Base-by-base conservation (phyloP, 2,888 invertebrate species). In the Lithosia quadra region DNA sequence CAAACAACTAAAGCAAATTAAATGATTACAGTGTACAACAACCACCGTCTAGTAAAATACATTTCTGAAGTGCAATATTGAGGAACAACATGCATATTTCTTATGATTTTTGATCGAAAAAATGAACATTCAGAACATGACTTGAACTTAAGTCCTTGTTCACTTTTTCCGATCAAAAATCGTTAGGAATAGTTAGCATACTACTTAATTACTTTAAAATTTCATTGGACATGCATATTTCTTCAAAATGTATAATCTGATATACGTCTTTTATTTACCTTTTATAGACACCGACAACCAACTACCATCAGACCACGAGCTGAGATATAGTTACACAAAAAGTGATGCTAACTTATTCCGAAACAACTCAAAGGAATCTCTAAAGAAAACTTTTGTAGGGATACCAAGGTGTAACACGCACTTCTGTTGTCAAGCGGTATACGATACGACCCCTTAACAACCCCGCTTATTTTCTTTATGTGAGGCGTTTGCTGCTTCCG, bases 331-430 rank as follows among this genome's bases (percentile, higher is more conserved):
- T 28, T 28, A 43, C 7, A 49, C 8, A n/a, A 49, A 43, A n/a
- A 49, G 15, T n/a, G n/a, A 49, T 49, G n/a, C 49, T 49, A n/a
- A 49, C 49, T 49, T n/a, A 36, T 39, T 39, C 39, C 2, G 15
- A 49, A 49, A 49, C n/a, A 49, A 49, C n/a, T 49, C 49, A 49
- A 49, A 49, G n/a, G 49, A n/a, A n/a, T 18, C n/a, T 7, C n/a
- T 18, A 59, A 53, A 55, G 56, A 18, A 43, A 43, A 18, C 43
- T 43, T 43, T 43, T 18, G 43, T 43, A 43, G 18, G n/a, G 49
- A 49, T 18, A 67, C 49, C 18, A 59, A 63, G 28, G 75, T 63
- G 56, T 18, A 10, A 34, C 36, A 8, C 10, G 18, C 36, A 60
- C 24, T 58, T 36, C 36, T n/a, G 22, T n/a, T n/a, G n/a, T n/a